Evolutionary conservation across 1,140 invertebrate genomes (phyloP).

Genomic region (Drosophila miranda): DNA sequence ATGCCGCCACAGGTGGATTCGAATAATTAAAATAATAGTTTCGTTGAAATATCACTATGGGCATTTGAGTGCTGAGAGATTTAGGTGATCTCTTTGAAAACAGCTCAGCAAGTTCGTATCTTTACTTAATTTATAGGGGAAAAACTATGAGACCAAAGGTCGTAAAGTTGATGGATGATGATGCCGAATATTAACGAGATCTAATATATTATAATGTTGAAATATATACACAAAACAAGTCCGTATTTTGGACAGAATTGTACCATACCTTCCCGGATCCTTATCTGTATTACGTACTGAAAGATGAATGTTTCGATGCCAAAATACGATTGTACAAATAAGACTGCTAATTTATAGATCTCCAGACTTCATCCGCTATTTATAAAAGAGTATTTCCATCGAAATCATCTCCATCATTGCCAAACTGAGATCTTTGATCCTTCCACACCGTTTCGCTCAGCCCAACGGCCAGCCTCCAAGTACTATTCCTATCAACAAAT

Average conservation of each 20-base stretch:
- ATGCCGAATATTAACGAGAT: too few relatives aligned
- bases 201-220: too few relatives aligned
- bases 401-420: constrained; percentile 3
- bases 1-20: constrained; percentile 15
- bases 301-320: too few relatives aligned
- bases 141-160: neutral
- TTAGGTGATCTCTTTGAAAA: constrained; percentile 20
- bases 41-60: constrained; percentile 10
- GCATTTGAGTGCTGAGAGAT: constrained; percentile 21
- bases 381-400: neutral
- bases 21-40: constrained; percentile 29
- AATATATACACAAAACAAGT: too few relatives aligned
- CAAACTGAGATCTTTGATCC: constrained; percentile 20
- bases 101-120: neutral
- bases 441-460: constrained; percentile 20
- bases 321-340: too few relatives aligned
- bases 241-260: too few relatives aligned
- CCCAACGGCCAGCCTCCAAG: neutral
- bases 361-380: neutral
- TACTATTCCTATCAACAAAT: constrained; percentile 37
- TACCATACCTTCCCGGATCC: too few relatives aligned
- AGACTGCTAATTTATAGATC: constrained; percentile 1
- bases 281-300: too few relatives aligned
- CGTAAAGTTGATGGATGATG: neutral
- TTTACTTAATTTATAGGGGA: neutral